These are phyloP conservation scores for Lepetodrilus schrolli DNA, from an alignment of 2,888 invertebrate species.

Conservation along the genomic window DNA sequence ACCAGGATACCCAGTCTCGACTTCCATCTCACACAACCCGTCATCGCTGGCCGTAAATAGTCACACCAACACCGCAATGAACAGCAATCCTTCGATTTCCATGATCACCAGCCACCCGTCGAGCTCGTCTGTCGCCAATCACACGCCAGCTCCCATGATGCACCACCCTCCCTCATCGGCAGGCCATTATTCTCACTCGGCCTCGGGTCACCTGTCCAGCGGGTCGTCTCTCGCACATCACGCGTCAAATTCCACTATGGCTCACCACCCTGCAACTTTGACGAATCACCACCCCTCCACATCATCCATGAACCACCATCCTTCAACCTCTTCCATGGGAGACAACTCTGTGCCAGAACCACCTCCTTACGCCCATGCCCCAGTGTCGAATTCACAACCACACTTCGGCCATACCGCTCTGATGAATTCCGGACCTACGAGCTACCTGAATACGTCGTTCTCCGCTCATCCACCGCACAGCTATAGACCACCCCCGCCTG, in stretches of 20 bases:
- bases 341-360: neutral
- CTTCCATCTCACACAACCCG: neutral
- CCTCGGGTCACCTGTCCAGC: neutral
- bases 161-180: neutral
- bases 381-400: neutral
- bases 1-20: neutral
- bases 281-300: neutral
- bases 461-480: conserved; percentile 9
- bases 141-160: neutral
- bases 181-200: neutral
- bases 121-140: neutral
- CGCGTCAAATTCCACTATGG: neutral
- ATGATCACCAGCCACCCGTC: neutral
- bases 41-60: neutral
- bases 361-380: neutral
- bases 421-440: neutral
- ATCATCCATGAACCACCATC: neutral
- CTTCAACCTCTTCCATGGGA: neutral
- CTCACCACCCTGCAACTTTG: neutral
- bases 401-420: neutral
- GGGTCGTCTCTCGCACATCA: neutral
- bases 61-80: neutral
- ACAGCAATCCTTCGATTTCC: conserved; percentile 9
- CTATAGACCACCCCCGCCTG: conserved; percentile 3
- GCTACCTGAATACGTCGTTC: neutral